phyloP scores from a whole-genome alignment of 2,888 invertebrate species.

The Exocentrus adspersus region DNA sequence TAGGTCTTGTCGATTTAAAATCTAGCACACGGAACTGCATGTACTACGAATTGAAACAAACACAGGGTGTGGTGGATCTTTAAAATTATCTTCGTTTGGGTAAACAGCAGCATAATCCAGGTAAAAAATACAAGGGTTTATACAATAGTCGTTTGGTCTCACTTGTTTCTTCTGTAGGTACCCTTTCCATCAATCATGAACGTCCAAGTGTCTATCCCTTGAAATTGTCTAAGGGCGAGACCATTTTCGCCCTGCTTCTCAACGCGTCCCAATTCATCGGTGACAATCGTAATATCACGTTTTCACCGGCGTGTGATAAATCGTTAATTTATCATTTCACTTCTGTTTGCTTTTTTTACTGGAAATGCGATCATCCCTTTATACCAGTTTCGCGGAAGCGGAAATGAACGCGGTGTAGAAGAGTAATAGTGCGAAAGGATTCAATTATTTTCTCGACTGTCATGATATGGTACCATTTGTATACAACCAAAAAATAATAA shows the following conservation, averaged over 20 bases:
- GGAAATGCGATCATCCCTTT: slow-evolving; percentile 31
- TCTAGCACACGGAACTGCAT: too few relatives aligned
- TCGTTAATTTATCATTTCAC: slow-evolving; percentile 33
- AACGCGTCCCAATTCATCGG: slow-evolving; percentile 36
- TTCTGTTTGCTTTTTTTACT: slow-evolving; percentile 31
- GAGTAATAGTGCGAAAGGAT: not conserved
- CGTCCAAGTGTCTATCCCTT: slow-evolving; percentile 13
- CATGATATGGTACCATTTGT: not conserved
- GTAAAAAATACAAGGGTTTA: slow-evolving; percentile 10
- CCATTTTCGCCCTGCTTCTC: slow-evolving; percentile 26
- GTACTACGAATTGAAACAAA: too few relatives aligned
- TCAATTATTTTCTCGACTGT: not conserved
- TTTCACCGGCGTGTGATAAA: slow-evolving; percentile 35
- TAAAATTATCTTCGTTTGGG: too few relatives aligned
- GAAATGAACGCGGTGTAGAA: slow-evolving; percentile 1
- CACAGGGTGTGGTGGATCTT: too few relatives aligned
- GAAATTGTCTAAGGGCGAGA: slow-evolving; percentile 25
- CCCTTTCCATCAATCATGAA: slow-evolving; percentile 27
- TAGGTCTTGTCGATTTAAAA: not conserved
- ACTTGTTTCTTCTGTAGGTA: slow-evolving; percentile 25
- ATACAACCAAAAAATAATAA: not conserved
- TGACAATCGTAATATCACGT: slow-evolving; percentile 45
- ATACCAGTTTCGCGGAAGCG: slow-evolving; percentile 10
- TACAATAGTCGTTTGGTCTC: not conserved
- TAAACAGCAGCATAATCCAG: too few relatives aligned